Evolutionary conservation across 1,140 invertebrate genomes (phyloP).

Genomic region (Bombus sibiricus): DNA sequence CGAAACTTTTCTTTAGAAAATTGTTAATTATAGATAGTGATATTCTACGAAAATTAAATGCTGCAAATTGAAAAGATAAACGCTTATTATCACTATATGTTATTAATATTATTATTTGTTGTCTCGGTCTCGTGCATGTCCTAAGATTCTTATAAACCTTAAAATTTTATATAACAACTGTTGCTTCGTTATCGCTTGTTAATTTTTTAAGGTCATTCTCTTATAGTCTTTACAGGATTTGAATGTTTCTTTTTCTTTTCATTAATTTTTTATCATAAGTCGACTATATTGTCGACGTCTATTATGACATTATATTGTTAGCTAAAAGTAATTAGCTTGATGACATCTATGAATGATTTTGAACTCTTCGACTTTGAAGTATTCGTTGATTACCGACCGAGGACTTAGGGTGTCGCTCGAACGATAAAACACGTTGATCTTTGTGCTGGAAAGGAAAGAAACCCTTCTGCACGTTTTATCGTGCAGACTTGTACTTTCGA

Average conservation of each 20-base stretch:
- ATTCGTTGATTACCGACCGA: constrained; percentile 57
- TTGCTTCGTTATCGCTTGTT: neutral
- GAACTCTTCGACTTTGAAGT: constrained; percentile 66
- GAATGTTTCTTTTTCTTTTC: neutral
- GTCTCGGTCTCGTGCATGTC: accelerated
- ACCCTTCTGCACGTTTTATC: constrained; percentile 62
- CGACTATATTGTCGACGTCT: neutral
- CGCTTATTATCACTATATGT: neutral
- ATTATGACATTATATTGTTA: neutral
- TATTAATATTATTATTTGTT: neutral
- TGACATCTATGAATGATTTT: constrained; percentile 69
- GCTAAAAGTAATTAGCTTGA: constrained; percentile 60
- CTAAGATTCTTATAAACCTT: neutral
- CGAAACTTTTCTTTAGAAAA: neutral
- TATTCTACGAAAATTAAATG: neutral
- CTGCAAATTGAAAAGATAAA: neutral
- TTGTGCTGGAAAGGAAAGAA: constrained; percentile 62
- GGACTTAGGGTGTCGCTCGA: constrained; percentile 46
- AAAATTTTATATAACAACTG: neutral
- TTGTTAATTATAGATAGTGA: neutral
- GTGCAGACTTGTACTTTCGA: constrained; percentile 60
- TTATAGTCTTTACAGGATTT: neutral
- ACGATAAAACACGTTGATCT: constrained; percentile 58
- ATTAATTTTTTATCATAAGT: neutral
- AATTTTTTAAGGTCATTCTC: neutral